Percentiles rank a stretch among this genome's conserved stretches.
These are phyloP conservation scores for Papio anubis DNA, from an alignment of 2,113 vertebrate species.

Conservation along the genomic window DNA sequence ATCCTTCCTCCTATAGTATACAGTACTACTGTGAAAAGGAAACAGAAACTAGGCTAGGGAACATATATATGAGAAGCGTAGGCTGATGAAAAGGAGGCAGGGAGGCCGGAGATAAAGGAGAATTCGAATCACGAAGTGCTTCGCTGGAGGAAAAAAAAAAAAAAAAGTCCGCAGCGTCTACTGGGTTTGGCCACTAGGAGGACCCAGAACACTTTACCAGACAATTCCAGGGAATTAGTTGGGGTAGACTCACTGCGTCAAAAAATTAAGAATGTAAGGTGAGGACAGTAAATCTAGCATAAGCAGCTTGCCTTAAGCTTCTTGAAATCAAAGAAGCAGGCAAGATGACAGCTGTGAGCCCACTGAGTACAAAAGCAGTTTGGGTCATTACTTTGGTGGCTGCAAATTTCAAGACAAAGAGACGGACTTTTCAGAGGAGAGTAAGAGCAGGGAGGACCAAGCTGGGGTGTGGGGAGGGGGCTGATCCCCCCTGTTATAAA, in stretches of 20 bases:
- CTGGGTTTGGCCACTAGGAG: slow-evolving; percentile 39
- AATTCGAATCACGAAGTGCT: background rate
- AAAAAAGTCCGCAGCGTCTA: background rate
- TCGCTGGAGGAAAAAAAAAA: background rate
- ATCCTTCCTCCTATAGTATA: background rate
- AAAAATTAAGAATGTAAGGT: background rate
- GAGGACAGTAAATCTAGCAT: background rate
- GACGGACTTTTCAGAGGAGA: background rate
- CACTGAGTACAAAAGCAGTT: background rate
- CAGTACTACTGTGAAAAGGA: background rate
- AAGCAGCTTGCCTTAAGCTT: background rate
- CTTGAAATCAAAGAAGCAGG: background rate
- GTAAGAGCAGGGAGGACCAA: background rate
- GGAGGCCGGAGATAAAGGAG: background rate
- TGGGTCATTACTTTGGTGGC: background rate
- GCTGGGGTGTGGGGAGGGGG: background rate
- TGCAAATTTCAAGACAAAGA: background rate
- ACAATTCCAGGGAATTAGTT: background rate
- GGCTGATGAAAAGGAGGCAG: background rate
- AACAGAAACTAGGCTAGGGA: background rate
- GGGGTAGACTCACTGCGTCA: too few relatives aligned
- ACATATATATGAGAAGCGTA: background rate
- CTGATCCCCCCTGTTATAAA: background rate
- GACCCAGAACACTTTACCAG: background rate
- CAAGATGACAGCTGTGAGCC: background rate